Evolutionary conservation across 2,113 vertebrate species (phyloP).

Genomic region (Dipodomys merriami): DNA sequence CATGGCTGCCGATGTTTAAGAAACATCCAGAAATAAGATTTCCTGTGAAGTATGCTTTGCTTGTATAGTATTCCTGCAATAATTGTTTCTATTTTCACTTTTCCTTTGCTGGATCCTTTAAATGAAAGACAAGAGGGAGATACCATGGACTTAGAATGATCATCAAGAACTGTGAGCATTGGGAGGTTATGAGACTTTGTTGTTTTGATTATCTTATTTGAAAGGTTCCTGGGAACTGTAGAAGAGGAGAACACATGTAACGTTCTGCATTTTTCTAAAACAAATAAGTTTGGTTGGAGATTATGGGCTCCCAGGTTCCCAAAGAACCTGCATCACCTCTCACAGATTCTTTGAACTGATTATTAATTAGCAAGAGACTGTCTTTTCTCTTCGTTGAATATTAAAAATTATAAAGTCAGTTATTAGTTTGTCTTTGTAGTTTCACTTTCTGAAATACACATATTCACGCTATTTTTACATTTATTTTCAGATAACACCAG

Average conservation of each 20-base stretch:
- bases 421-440: conserved; percentile 45
- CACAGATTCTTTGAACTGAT: neutral
- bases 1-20: neutral
- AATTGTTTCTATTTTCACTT: neutral
- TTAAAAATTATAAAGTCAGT: conserved; percentile 40
- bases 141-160: neutral
- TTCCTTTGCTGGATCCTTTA: conserved; percentile 46
- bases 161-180: neutral
- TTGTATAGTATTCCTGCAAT: neutral
- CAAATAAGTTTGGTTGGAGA: neutral
- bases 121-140: neutral
- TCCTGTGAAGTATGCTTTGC: conserved; percentile 61
- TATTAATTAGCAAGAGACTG: conserved; percentile 60
- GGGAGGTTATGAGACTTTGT: neutral
- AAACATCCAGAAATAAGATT: conserved; percentile 59
- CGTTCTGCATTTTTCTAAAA: neutral
- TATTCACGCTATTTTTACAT: neutral
- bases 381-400: conserved; percentile 56
- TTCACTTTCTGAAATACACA: conserved; percentile 66
- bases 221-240: neutral
- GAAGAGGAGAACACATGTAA: conserved; percentile 1
- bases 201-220: neutral
- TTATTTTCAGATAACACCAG: conserved; percentile 30
- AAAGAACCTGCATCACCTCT: neutral
- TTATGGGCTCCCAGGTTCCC: neutral